Percentiles rank a stretch among this genome's conserved stretches.
phyloP scores from a whole-genome alignment of 2,888 invertebrate species.

The Anthophora plumipes region DNA sequence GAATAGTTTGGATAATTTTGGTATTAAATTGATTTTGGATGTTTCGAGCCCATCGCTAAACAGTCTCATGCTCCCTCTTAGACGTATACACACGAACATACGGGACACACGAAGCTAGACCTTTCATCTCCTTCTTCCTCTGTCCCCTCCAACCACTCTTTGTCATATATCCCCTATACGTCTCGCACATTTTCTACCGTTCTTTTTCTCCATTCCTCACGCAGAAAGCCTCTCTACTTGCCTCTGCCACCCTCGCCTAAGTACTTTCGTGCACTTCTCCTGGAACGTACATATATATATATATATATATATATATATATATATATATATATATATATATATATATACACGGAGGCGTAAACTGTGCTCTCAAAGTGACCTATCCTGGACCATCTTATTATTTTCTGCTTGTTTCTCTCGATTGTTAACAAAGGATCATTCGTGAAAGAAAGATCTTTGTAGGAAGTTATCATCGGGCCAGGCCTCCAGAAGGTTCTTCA shows the following conservation, averaged over 20 bases:
- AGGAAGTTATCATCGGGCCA: slow-evolving; percentile 21
- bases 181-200: slow-evolving; percentile 30
- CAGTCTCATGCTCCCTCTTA: slow-evolving; percentile 34
- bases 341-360: neutral
- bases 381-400: neutral
- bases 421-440: neutral
- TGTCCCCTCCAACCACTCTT: slow-evolving; percentile 16
- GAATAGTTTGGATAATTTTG: neutral
- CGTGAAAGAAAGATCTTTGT: neutral
- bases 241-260: slow-evolving; percentile 50
- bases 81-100: neutral
- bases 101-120: slow-evolving; percentile 9
- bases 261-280: slow-evolving; percentile 17
- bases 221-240: neutral
- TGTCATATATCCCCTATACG: slow-evolving; percentile 30
- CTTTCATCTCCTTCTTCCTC: slow-evolving; percentile 25
- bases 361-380: neutral
- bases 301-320: too few species aligned
- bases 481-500: slow-evolving; percentile 70
- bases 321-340: too few species aligned
- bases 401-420: neutral
- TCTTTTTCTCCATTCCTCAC: slow-evolving; percentile 17
- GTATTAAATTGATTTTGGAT: neutral
- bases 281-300: slow-evolving; percentile 14
- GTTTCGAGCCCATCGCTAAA: slow-evolving; percentile 49